A percentile compares a stretch with the other conserved stretches of the same genome.
Conservation (phyloP, 1,140 invertebrate species). For the Drosophila aff. region DNA sequence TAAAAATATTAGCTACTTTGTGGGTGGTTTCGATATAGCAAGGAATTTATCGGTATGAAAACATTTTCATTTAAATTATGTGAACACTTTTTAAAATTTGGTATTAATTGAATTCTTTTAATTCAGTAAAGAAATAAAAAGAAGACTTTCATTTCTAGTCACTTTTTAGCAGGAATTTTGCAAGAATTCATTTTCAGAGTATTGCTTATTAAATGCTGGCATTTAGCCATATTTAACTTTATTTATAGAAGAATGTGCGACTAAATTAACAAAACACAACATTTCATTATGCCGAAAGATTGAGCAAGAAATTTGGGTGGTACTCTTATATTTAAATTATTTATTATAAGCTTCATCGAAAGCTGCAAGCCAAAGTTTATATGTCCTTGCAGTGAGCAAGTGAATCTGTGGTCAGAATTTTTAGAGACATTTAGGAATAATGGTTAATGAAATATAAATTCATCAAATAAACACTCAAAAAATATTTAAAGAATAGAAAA, state of each 20-base stretch:
- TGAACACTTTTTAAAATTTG: not conserved
- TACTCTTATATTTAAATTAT: too few species aligned
- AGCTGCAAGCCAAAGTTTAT: too few species aligned
- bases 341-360: not conserved
- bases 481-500: not conserved
- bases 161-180: not conserved
- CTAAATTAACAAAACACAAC: not conserved
- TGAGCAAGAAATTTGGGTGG: not conserved
- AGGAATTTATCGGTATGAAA: not conserved
- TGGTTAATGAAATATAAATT: not conserved
- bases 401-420: too few species aligned
- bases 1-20: not conserved
- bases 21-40: not conserved
- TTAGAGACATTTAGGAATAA: not conserved
- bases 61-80: not conserved
- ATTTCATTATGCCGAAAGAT: not conserved
- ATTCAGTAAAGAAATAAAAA: not conserved
- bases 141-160: not conserved
- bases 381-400: too few species aligned
- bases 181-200: rapidly evolving
- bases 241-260: not conserved
- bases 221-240: not conserved
- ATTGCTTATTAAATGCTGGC: not conserved
- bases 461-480: not conserved
- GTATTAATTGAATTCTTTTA: not conserved